Evolutionary conservation across 2,113 vertebrate genomes (phyloP), one percentile per base, ranked within the genome.

Genomic region (Phoenicopterus ruber): DNA sequence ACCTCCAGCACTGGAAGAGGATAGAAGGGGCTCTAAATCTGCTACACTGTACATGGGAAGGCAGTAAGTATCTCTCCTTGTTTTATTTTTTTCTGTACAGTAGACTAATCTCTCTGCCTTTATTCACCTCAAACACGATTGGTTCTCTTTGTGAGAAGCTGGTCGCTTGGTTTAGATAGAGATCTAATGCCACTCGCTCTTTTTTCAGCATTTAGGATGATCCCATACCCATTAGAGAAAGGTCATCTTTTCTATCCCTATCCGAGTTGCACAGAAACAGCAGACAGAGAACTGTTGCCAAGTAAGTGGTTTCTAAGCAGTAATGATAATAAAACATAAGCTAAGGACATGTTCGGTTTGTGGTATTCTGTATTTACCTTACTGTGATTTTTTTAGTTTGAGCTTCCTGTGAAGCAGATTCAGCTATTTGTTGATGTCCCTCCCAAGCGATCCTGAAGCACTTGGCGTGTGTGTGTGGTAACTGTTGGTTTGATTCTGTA

Each of bases 161-260:
- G 55, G 22, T 86, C 1, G 2, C 34, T 49, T 55, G 86, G 59
- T 52, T 95, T 31, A 90, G 66, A 38, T 57, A 11, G 62, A 87
- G 79, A 84, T 88, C 91, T 83, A 72, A 96, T 54, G 29, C 57
- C 50, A 67, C 34, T 95, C 84, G 12, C 57, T 92, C 88, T 92
- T 66, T 66, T 73, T 71, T 90, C 97, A 99, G 99, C 99, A 73
- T 99, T 99, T 97, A 98, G 99, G 97, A 99, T 99, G 98, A 99
- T 99, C 97, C 99, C 99, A 1, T 99, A 99, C 94, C 99, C 99
- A 0, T 96, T 99, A 95, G 99, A 99, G 97, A 99, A 99, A 97
- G 99, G 99, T 82, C 99, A 99, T 97, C 98, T 99, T 57, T 99
- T 99, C 98, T 99, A 99, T 93, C 99, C 99, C 34, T 99, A 99